Base-by-base conservation (phyloP, 2,113 vertebrate genomes). In the Eulemur rufifrons region DNA sequence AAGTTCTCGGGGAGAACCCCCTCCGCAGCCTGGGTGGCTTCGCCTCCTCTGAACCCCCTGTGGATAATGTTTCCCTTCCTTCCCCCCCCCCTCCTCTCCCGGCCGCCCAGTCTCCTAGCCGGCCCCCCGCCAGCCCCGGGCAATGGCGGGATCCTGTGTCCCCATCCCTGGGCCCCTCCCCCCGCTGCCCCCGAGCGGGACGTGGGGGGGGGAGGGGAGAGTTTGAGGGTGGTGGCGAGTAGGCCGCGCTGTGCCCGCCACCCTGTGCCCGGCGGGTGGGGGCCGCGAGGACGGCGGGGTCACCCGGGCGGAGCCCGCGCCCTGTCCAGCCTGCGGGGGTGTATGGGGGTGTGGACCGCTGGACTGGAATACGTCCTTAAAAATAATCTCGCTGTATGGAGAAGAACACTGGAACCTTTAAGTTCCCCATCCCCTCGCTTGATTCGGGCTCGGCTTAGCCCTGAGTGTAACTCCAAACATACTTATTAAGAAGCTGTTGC, bases 401-500 rank as follows among this genome's bases (percentile, higher is more conserved):
- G 91, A 90, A 94, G 93, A 97, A 98, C 95, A 94, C 95, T 95
- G 94, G 71, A 37, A 76, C 81, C 90, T 97, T 97, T 91, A 97
- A 91, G 76, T 69, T 69, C 63, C 20, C 20, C 89, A 25, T 68
- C 77, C 56, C 86, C 74, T 95, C 37, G n/a, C 92, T 86, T 39
- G 86, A 73, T 64, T 73, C 25, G 47, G 94, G 52, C 94, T 82
- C 80, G 32, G n/a, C 54, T 80, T 59, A 80, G 74, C 92, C 90
- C 95, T 18, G 89, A 85, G 85, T 77, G 86, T 88, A 81, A 96
- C 95, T 88, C 90, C 86, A 93, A 96, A 97, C 97, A 89, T 97
- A 84, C 84, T 96, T 97, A 97, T 97, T 97, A 98, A 97, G 93
- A 73, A 94, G 95, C 87, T 45, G 83, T 95, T 95, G 87, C 94